These are phyloP conservation scores for Noctua janthina DNA, from an alignment of 2,888 invertebrate species.

Conservation along the genomic window DNA sequence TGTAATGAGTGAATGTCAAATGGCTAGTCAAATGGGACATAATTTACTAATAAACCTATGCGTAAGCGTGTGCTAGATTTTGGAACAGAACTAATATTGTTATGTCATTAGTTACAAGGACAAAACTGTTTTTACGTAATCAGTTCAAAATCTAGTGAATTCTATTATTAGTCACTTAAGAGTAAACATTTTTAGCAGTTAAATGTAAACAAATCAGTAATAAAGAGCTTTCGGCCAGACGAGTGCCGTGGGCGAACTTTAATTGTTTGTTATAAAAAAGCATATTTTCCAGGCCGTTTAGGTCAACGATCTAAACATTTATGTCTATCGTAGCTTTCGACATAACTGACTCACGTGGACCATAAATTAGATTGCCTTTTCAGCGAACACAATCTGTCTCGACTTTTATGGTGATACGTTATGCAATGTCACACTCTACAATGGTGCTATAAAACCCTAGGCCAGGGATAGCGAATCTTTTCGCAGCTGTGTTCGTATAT, in stretches of 20 bases:
- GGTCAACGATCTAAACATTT: slow-evolving; percentile 51
- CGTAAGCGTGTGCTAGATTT: slow-evolving; percentile 46
- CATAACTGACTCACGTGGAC: slow-evolving; percentile 56
- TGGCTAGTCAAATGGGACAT: slow-evolving; percentile 34
- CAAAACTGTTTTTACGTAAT: slow-evolving; percentile 9
- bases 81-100: slow-evolving; percentile 27
- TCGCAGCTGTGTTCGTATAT: background rate
- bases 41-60: slow-evolving; percentile 34
- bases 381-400: slow-evolving; percentile 73
- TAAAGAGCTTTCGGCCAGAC: slow-evolving; percentile 7
- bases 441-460: slow-evolving; percentile 71
- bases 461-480: slow-evolving; percentile 34
- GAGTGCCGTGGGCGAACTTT: slow-evolving; percentile 15
- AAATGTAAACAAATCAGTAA: slow-evolving; percentile 27
- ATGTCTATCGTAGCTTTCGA: slow-evolving; percentile 58
- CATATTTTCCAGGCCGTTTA: slow-evolving; percentile 33
- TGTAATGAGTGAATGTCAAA: slow-evolving; percentile 37
- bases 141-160: background rate
- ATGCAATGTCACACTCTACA: slow-evolving; percentile 71
- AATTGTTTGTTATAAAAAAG: slow-evolving; percentile 31
- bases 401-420: slow-evolving; percentile 69
- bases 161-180: slow-evolving; percentile 3
- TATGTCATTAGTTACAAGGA: slow-evolving; percentile 38
- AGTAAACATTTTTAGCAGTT: slow-evolving; percentile 20
- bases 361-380: slow-evolving; percentile 70